Conservation (phyloP, 1,140 invertebrate species). For the Drosophila asahinai region DNA sequence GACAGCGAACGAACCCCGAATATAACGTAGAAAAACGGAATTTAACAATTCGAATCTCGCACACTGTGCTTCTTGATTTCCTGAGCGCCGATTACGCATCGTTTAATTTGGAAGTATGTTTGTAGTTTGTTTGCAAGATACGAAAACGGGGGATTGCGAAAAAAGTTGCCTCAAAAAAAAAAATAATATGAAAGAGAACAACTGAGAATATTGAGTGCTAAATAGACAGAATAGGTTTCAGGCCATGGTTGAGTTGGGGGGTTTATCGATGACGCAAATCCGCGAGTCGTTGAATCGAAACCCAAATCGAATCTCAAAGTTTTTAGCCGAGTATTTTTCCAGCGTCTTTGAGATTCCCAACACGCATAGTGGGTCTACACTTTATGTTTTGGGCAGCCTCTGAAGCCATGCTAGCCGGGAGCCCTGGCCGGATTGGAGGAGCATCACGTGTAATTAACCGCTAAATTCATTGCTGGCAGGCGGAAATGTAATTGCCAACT, state of each 20-base stretch:
- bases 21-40: constrained; percentile 29
- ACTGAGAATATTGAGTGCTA: constrained; percentile 13
- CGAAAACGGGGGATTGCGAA: constrained; percentile 3
- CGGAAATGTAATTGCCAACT: constrained; percentile 47
- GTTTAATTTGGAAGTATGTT: constrained; percentile 11
- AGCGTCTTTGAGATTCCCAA: constrained; percentile 29
- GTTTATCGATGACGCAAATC: background rate
- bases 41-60: constrained; percentile 20
- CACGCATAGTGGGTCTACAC: constrained; percentile 13
- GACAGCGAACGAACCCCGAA: constrained; percentile 12
- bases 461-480: background rate
- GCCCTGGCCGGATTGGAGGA: background rate
- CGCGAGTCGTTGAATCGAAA: constrained; percentile 4
- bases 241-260: background rate
- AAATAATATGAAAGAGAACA: constrained; percentile 4
- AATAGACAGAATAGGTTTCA: constrained; percentile 2
- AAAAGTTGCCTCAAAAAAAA: background rate
- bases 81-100: constrained; percentile 34
- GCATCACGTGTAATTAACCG: constrained; percentile 8
- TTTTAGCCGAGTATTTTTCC: constrained; percentile 34
- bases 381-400: background rate
- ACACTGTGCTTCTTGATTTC: constrained; percentile 5
- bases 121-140: constrained; percentile 25
- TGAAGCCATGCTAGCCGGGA: background rate
- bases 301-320: constrained; percentile 17